phyloP scores from a whole-genome alignment of 2,888 invertebrate genomes.

The Ochropleura leucogaster region DNA sequence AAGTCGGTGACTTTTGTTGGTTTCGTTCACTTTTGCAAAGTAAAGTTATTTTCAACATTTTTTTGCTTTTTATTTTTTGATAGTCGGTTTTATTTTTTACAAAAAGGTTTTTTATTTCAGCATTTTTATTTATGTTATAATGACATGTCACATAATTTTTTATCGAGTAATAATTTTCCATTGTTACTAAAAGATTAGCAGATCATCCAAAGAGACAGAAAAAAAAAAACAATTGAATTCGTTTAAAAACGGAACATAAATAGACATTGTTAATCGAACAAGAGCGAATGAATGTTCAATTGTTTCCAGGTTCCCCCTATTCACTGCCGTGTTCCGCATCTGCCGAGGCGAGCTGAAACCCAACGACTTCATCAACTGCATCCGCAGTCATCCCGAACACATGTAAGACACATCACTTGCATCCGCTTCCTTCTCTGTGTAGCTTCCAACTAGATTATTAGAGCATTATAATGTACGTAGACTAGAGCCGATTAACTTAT shows the following conservation, averaged over 20 bases:
- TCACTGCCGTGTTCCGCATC: constrained; percentile 98
- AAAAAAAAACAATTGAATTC: too few species aligned
- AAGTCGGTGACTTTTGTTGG: too few species aligned
- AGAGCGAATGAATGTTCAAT: constrained; percentile 41
- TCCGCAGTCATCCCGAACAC: constrained; percentile 98
- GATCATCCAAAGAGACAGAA: too few species aligned
- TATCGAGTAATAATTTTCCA: too few species aligned
- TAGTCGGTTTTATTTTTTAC: too few species aligned
- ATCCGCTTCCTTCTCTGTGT: constrained; percentile 73
- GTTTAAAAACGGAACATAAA: neutral
- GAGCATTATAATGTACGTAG: constrained; percentile 72
- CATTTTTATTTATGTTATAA: too few species aligned
- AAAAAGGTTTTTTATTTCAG: too few species aligned
- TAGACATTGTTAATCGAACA: constrained; percentile 20
- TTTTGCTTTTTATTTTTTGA: too few species aligned
- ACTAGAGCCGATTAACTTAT: constrained; percentile 76
- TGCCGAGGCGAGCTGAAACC: constrained; percentile 96
- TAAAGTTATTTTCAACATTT: too few species aligned
- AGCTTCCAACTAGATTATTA: constrained; percentile 70
- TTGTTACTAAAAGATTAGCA: too few species aligned
- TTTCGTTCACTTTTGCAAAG: too few species aligned
- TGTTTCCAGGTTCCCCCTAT: constrained; percentile 96
- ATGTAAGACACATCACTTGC: constrained; percentile 93
- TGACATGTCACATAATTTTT: too few species aligned
- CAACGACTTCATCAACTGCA: constrained; percentile 96